Evolutionary conservation across 2,797 vertebrate genomes (phyloP).

Genomic region (Lithobates pipiens): DNA sequence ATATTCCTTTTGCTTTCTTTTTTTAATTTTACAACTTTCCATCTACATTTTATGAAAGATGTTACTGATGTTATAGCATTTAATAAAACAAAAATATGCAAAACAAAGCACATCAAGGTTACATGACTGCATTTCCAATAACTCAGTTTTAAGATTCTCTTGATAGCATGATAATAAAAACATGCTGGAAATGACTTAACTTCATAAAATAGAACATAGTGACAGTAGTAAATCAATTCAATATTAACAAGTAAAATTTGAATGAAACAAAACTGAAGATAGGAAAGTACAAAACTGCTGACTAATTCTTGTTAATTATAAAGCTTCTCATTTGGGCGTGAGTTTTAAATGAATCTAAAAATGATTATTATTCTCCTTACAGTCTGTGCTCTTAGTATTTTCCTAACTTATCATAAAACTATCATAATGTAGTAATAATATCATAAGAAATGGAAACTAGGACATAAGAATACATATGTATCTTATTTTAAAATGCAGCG

Average conservation of each 20-base stretch:
- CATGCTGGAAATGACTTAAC: slow-evolving; percentile 22
- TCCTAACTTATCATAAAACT: too few species aligned
- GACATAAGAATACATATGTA: too few species aligned
- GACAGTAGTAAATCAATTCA: slow-evolving; percentile 29
- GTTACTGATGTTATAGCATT: slow-evolving; percentile 1
- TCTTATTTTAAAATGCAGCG: too few species aligned
- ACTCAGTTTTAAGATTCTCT: slow-evolving; percentile 27
- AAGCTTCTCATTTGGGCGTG: background rate
- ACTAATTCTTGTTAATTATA: background rate
- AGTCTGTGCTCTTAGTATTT: too few species aligned
- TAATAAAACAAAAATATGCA: slow-evolving; percentile 21
- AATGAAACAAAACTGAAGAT: background rate
- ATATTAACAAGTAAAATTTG: slow-evolving; percentile 17
- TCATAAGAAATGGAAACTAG: too few species aligned
- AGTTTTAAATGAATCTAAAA: slow-evolving; percentile 5
- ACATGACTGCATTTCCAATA: slow-evolving; percentile 2
- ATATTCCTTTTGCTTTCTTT: too few species aligned
- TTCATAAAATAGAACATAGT: slow-evolving; percentile 31
- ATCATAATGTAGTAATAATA: too few species aligned
- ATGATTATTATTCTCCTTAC: background rate
- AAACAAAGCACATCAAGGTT: slow-evolving; percentile 11
- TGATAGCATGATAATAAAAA: slow-evolving; percentile 33
- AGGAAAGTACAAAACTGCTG: background rate
- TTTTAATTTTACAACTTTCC: background rate
- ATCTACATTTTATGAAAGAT: background rate